Conservation (phyloP, 2,888 invertebrate species). For the Mimumesa dahlbomi region DNA sequence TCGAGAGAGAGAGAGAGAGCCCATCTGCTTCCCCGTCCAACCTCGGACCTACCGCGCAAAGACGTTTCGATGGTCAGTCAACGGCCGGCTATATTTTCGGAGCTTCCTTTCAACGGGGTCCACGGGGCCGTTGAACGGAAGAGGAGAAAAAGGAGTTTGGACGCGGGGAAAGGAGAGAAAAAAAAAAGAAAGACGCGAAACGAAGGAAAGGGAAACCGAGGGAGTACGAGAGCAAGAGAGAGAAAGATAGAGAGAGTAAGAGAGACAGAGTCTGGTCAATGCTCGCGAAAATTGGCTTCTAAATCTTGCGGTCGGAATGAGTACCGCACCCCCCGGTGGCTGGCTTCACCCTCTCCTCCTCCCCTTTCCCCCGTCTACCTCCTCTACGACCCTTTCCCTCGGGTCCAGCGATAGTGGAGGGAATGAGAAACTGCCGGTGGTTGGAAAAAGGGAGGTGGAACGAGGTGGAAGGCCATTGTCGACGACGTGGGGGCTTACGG, state of each 20-base stretch:
- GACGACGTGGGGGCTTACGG: conserved; percentile 67
- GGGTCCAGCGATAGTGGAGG: conserved; percentile 57
- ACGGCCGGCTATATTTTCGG: conserved; percentile 62
- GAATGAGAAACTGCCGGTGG: conserved; percentile 72
- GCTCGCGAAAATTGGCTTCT: conserved; percentile 78
- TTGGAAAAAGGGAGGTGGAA: conserved; percentile 42
- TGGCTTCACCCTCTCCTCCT: conserved; percentile 24
- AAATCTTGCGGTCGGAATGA: conserved; percentile 76
- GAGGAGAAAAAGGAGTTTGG: conserved; percentile 23
- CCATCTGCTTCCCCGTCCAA: conserved; percentile 22
- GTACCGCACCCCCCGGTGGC: conserved; percentile 56
- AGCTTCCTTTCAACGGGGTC: conserved; percentile 54
- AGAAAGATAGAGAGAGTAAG: conserved; percentile 30
- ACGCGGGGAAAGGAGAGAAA: conserved; percentile 31
- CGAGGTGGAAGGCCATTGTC: conserved; percentile 68
- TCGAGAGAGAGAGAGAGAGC: conserved; percentile 52
- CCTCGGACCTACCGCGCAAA: conserved; percentile 20
- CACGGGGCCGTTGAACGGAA: conserved; percentile 11
- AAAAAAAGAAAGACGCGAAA: conserved; percentile 39
- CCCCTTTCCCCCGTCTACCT: conserved; percentile 30
- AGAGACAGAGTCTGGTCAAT: conserved; percentile 70
- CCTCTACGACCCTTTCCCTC: conserved; percentile 46
- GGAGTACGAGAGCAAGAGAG: conserved; percentile 11
- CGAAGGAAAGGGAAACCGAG: conserved; percentile 29
- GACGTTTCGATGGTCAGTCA: conserved; percentile 59